These are phyloP conservation scores for Euglossa dilemma DNA, from an alignment of 1,140 invertebrate species.

Conservation along the genomic window DNA sequence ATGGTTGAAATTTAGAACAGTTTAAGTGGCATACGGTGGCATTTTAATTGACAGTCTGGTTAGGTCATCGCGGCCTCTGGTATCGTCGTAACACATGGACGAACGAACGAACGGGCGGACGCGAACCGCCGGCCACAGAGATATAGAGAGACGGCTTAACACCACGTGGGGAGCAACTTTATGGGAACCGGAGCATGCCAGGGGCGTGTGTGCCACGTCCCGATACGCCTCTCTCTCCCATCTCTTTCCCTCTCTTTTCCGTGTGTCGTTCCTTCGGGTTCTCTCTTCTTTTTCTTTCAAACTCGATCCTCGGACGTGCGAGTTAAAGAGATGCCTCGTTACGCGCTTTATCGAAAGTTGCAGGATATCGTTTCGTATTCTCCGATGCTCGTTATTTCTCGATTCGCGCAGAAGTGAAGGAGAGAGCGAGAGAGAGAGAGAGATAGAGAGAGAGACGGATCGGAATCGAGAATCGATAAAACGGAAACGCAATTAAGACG, in stretches of 20 bases:
- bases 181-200: conserved; percentile 74
- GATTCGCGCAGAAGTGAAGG: neutral
- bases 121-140: conserved; percentile 35
- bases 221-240: conserved; percentile 5
- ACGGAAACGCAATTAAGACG: neutral
- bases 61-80: conserved; percentile 72
- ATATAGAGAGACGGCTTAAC: conserved; percentile 53
- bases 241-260: neutral
- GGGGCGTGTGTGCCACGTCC: conserved; percentile 55
- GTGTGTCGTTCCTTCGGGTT: too few relatives aligned
- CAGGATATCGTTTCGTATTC: neutral
- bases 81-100: conserved; percentile 72
- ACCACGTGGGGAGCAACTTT: conserved; percentile 75
- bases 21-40: conserved; percentile 77
- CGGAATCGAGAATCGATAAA: neutral
- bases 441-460: neutral
- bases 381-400: neutral
- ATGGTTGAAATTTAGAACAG: conserved; percentile 74
- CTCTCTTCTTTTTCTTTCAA: neutral
- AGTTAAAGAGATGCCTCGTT: conserved; percentile 39
- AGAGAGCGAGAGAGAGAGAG: neutral
- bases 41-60: conserved; percentile 79
- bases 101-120: conserved; percentile 66
- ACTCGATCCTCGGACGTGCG: conserved; percentile 24
- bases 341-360: neutral